These are phyloP conservation scores for Chymomyza amoena DNA, from an alignment of 2,888 invertebrate species.

Conservation along the genomic window DNA sequence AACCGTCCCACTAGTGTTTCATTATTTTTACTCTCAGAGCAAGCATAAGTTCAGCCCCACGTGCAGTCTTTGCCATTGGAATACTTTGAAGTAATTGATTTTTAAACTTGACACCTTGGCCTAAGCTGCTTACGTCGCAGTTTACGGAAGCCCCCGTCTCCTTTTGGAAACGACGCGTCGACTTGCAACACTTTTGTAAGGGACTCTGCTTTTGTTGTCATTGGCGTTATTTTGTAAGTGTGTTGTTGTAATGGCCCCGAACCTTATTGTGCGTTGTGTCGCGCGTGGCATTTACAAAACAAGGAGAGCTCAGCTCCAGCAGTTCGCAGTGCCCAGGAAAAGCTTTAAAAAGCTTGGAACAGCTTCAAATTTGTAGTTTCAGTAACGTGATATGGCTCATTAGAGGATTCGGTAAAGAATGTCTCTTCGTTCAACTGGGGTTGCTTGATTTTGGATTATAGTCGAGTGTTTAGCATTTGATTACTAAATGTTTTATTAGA, in stretches of 20 bases:
- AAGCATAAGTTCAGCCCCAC: neutral
- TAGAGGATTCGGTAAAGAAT: slow-evolving; percentile 43
- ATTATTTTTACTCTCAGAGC: neutral
- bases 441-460: neutral
- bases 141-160: neutral
- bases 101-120: slow-evolving; percentile 69
- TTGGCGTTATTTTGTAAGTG: slow-evolving; percentile 24
- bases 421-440: neutral
- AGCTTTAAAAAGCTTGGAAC: slow-evolving; percentile 4
- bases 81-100: slow-evolving; percentile 65
- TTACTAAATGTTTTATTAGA: slow-evolving; percentile 43
- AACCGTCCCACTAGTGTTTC: neutral
- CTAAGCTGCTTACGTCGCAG: slow-evolving; percentile 59
- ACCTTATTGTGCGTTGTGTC: slow-evolving; percentile 4
- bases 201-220: slow-evolving; percentile 25
- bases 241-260: slow-evolving; percentile 9
- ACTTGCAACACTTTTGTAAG: slow-evolving; percentile 20
- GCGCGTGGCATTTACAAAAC: neutral
- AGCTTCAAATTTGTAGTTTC: slow-evolving; percentile 37
- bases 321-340: slow-evolving; percentile 2
- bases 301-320: neutral
- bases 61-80: slow-evolving; percentile 41
- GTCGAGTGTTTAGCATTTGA: slow-evolving; percentile 38
- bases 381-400: slow-evolving; percentile 61
- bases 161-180: slow-evolving; percentile 31